These are phyloP conservation scores for Sebastes diaconus DNA, from an alignment of 2,797 vertebrate genomes.

Conservation along the genomic window DNA sequence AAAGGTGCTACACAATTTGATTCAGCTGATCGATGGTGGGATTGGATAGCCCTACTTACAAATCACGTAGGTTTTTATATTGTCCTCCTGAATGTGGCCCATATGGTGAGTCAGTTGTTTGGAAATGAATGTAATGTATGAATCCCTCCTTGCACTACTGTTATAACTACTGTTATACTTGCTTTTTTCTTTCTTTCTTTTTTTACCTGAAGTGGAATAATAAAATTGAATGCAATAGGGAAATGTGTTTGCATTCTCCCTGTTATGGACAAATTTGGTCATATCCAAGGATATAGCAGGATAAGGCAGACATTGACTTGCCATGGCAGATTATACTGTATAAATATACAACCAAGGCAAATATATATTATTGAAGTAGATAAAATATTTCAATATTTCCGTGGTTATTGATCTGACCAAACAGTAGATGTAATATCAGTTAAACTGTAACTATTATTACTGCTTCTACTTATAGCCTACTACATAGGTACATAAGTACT, in stretches of 20 bases:
- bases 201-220: constrained; percentile 42
- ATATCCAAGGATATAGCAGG: background rate
- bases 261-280: background rate
- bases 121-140: constrained; percentile 48
- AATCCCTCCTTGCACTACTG: constrained; percentile 58
- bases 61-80: constrained; percentile 35
- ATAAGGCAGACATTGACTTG: background rate
- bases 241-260: background rate
- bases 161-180: constrained; percentile 13
- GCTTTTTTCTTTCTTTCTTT: constrained; percentile 2
- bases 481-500: too few species aligned
- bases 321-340: background rate
- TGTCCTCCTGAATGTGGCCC: constrained; percentile 25
- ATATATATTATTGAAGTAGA: too few species aligned
- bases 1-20: constrained; percentile 69
- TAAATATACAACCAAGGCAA: too few species aligned
- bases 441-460: too few species aligned
- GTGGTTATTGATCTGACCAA: background rate
- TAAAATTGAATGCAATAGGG: constrained; percentile 51
- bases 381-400: background rate
- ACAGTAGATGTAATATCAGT: too few species aligned
- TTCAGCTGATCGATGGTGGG: constrained; percentile 9
- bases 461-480: too few species aligned
- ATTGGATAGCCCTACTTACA: constrained; percentile 6
- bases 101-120: constrained; percentile 30